phyloP scores from a whole-genome alignment of 2,797 vertebrate genomes.

The Tolypeutes matacus region DNA sequence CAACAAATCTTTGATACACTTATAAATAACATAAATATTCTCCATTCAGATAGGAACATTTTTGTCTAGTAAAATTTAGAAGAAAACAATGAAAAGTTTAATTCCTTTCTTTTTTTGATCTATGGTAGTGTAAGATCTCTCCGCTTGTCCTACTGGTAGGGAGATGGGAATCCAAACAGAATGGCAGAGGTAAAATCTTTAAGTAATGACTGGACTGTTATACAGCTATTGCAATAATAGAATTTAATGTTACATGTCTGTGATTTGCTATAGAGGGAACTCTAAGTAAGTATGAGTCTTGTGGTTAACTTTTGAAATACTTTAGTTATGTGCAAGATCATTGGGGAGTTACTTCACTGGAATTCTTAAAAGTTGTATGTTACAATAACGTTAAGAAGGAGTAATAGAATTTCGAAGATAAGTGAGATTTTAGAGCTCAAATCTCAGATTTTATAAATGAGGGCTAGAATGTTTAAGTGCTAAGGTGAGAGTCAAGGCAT shows the following conservation, averaged over 20 bases:
- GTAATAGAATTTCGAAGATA: not conserved
- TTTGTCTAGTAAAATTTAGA: not conserved
- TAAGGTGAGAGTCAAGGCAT: not conserved
- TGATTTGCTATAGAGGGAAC: not conserved
- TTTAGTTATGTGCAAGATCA: not conserved
- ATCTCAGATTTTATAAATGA: not conserved
- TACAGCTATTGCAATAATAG: not conserved
- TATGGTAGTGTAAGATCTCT: not conserved
- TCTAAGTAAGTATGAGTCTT: not conserved
- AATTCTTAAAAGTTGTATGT: not conserved
- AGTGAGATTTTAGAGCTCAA: not conserved
- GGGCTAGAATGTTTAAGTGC: not conserved
- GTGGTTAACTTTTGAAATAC: not conserved
- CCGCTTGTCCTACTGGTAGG: not conserved
- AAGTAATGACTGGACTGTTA: not conserved
- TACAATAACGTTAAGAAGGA: not conserved
- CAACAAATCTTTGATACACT: not conserved
- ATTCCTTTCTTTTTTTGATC: not conserved
- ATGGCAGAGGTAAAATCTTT: not conserved
- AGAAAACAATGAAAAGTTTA: not conserved
- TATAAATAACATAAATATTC: not conserved
- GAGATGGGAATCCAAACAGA: not conserved
- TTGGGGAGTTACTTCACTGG: not conserved
- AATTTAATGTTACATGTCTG: not conserved
- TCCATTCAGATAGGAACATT: not conserved